A percentile compares a stretch with the other conserved stretches of the same genome.
phyloP scores from a whole-genome alignment of 1,140 invertebrate species.

The Drosophila virilis region DNA sequence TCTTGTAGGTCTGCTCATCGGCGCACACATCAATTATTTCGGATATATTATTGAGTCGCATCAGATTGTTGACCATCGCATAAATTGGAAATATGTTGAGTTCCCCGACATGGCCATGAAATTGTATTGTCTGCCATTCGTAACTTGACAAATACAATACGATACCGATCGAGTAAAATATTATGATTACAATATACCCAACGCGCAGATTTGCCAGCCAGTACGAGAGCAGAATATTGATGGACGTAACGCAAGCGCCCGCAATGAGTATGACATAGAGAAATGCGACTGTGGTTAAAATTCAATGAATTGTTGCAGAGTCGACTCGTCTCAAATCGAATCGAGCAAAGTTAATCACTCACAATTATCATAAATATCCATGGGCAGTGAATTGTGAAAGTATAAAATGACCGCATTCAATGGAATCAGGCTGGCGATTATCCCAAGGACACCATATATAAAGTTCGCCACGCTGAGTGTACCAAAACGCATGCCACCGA shows the following conservation, averaged over 20 bases:
- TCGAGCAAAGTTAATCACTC: conserved; percentile 2
- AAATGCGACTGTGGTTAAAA: conserved; percentile 11
- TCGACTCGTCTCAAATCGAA: background rate
- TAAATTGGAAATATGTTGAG: conserved; percentile 39
- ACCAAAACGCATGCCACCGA: conserved; percentile 45
- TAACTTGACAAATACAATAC: background rate
- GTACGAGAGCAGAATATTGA: conserved; percentile 32
- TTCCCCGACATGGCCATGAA: background rate
- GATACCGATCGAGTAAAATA: conserved; percentile 40
- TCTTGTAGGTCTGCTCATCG: conserved; percentile 45
- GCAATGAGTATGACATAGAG: conserved; percentile 13
- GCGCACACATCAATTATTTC: conserved; percentile 8
- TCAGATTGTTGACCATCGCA: conserved; percentile 26
- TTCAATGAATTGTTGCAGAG: background rate
- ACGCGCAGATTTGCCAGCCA: background rate
- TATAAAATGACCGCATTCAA: conserved; percentile 20
- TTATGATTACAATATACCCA: conserved; percentile 28
- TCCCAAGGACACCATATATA: conserved; percentile 34
- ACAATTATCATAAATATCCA: conserved; percentile 23
- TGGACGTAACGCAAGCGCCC: conserved; percentile 34
- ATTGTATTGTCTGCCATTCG: background rate
- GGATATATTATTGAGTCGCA: background rate
- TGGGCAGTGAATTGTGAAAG: conserved; percentile 13
- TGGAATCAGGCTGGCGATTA: conserved; percentile 5
- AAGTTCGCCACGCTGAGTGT: conserved; percentile 26